Percentiles rank a stretch among this genome's conserved stretches.
These are phyloP conservation scores for Tipula helvola DNA, from an alignment of 2,888 invertebrate species.

Conservation along the genomic window DNA sequence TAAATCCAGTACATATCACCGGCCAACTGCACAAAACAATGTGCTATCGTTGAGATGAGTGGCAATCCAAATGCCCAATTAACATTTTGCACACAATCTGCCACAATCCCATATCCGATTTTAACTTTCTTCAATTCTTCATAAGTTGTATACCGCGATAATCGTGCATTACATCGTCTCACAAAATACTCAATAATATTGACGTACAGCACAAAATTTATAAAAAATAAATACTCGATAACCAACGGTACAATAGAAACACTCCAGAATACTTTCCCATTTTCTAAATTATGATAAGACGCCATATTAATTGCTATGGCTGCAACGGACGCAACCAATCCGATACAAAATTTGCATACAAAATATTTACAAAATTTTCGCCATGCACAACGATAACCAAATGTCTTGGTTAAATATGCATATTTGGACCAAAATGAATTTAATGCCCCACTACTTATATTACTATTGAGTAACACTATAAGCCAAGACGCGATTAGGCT, in stretches of 20 bases:
- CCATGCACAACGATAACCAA: neutral
- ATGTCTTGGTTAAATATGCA: neutral
- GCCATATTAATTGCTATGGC: neutral
- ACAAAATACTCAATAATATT: neutral
- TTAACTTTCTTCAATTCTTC: neutral
- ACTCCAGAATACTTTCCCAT: neutral
- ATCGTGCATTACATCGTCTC: neutral
- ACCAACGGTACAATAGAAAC: neutral
- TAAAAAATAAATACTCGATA: neutral
- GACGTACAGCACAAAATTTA: neutral
- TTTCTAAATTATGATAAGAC: neutral
- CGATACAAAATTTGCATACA: neutral
- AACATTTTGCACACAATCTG: neutral
- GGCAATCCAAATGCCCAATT: neutral
- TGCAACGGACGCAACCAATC: neutral
- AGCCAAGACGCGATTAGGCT: neutral
- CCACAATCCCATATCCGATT: neutral
- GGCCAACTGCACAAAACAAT: neutral
- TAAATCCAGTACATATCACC: neutral
- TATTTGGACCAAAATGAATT: neutral
- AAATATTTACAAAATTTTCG: neutral
- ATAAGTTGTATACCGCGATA: neutral
- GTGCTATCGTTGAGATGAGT: neutral
- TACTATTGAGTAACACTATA: neutral
- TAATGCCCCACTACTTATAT: neutral